Conservation (phyloP, 2,113 vertebrate species). For the Panurus biarmicus region DNA sequence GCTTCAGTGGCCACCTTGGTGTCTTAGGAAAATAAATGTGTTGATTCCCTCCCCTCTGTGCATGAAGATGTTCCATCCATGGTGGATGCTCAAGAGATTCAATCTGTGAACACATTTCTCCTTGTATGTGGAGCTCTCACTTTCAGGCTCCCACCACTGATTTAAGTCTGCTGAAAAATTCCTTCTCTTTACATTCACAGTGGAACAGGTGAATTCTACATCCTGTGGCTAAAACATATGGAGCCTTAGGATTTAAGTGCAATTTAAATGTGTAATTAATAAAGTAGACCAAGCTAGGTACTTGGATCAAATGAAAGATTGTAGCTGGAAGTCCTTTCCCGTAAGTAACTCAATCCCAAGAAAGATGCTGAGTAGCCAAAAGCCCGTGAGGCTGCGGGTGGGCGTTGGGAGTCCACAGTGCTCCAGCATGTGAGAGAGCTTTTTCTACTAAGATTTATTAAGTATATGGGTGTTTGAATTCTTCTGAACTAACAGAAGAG, state of each 20-base stretch:
- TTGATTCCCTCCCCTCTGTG: background rate
- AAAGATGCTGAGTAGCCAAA: slow-evolving; percentile 8
- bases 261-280: background rate
- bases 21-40: background rate
- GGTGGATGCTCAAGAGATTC: background rate
- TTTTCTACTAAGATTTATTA: slow-evolving; percentile 4
- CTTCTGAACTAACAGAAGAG: slow-evolving; percentile 21
- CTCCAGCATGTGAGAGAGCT: background rate
- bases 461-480: background rate
- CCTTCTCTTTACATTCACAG: background rate
- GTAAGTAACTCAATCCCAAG: background rate
- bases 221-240: background rate
- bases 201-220: background rate
- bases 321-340: background rate
- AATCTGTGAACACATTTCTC: background rate
- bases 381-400: background rate
- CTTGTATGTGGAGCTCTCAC: background rate
- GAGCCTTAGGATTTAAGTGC: background rate
- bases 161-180: background rate
- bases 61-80: background rate
- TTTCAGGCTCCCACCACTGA: background rate
- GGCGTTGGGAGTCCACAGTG: background rate
- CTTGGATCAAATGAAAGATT: background rate
- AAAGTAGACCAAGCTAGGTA: background rate
- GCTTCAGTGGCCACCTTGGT: background rate